Percentiles rank a stretch among this genome's conserved stretches.
Evolutionary conservation across 2,888 invertebrate species (phyloP).

Genomic region (Boloria euphrosyne): DNA sequence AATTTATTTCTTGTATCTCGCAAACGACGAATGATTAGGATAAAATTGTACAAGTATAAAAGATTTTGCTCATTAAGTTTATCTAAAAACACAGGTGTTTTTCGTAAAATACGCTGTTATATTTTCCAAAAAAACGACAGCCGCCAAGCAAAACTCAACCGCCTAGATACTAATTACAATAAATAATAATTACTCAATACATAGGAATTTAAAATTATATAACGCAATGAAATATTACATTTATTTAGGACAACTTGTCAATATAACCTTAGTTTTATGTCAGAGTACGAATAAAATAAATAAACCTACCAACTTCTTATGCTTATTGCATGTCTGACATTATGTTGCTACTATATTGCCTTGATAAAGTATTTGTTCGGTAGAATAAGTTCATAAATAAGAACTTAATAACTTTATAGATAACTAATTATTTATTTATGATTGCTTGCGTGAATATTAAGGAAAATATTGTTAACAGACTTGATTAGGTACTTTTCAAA

Average conservation of each 20-base stretch:
- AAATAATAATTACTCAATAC: background rate
- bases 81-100: too few species aligned
- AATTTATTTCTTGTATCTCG: too few species aligned
- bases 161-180: background rate
- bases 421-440: too few species aligned
- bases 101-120: too few species aligned
- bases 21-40: too few species aligned
- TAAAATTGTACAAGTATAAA: too few species aligned
- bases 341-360: conserved; percentile 1
- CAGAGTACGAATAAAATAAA: conserved; percentile 6
- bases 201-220: background rate
- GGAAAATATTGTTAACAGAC: too few species aligned
- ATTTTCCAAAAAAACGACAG: too few species aligned
- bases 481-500: too few species aligned
- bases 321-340: conserved; percentile 15
- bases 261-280: conserved; percentile 24
- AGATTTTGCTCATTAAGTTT: too few species aligned
- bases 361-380: conserved; percentile 7
- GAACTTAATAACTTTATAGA: background rate
- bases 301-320: conserved; percentile 7
- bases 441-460: too few species aligned
- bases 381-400: conserved; percentile 4
- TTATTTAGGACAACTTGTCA: conserved; percentile 25
- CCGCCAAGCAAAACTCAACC: too few species aligned
- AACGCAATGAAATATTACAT: conserved; percentile 9